Evolutionary conservation across 2,113 vertebrate species (phyloP), one percentile per base, ranked within the genome.

Genomic region (Sardina pilchardus): DNA sequence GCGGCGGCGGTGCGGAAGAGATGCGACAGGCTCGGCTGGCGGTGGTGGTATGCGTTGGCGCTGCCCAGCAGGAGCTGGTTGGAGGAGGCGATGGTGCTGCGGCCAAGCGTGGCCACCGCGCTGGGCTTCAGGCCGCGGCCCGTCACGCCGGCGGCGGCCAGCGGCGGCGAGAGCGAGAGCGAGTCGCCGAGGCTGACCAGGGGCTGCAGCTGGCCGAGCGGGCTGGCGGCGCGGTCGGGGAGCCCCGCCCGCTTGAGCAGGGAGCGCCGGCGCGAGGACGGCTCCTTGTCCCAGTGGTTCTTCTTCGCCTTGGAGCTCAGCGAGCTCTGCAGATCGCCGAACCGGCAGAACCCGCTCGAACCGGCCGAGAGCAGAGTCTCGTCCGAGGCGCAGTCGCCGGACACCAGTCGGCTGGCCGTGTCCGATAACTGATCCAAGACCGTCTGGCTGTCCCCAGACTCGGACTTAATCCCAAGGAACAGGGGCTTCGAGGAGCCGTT

Each of bases 391-490:
- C 19, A 43, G 42, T 34, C 34, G 21, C 21, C 34, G 30, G 87
- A 81, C 17, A 87, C 30, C 83, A 92, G 48, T 21, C 81, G 84
- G 50, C 56, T 82, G 45, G 90, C 91, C 6, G 86, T 86, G 50
- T 88, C 88, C 7, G 88, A 88, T 10, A 92, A 86, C 44, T 85
- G 81, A 44, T 88, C 85, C 24, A 92, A 84, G n/a, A 88, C 42
- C 50, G 85, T 43, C 53, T 83, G 84, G 30, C 81, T 21, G n/a
- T 87, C 50, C 19, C 71, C 26, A 14, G 14, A 24, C 24, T 24
- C 44, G 47, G 87, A 80, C 21, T 81, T 53, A 14, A 44, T 44
- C 44, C 44, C 67, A 26, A 84, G 4, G 17, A 85, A 34, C 48
- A 87, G 36, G 9, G 83, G 39, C 75, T 86, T 87, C 2, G 82